Conservation (phyloP, 1,140 invertebrate species). For the Zaprionus tsacasi region DNA sequence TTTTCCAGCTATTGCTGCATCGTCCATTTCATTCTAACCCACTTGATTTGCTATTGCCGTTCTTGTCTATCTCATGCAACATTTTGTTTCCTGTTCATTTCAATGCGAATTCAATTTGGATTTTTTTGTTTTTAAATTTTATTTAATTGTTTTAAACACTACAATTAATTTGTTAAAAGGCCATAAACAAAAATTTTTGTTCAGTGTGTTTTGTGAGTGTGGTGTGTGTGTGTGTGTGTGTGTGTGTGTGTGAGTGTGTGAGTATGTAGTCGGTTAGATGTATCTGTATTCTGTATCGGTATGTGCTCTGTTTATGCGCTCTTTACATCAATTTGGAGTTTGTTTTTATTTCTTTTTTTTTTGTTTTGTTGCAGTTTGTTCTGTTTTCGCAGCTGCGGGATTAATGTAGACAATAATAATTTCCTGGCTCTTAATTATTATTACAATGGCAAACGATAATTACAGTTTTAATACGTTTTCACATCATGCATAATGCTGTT, state of each 20-base stretch:
- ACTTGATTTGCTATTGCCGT: background rate
- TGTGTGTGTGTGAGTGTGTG: background rate
- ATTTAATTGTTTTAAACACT: slow-evolving; percentile 57
- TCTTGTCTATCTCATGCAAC: background rate
- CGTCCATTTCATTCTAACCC: background rate
- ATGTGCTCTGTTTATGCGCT: slow-evolving; percentile 8
- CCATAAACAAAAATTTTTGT: slow-evolving; percentile 53
- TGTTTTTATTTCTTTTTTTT: slow-evolving; percentile 11
- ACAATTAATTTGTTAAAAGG: slow-evolving; percentile 61
- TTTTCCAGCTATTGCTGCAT: background rate
- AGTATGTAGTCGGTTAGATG: slow-evolving; percentile 1
- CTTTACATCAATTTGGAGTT: slow-evolving; percentile 19
- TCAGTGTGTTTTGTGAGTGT: slow-evolving; percentile 11
- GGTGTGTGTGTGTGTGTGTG: slow-evolving; percentile 13
- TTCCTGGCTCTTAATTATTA: slow-evolving; percentile 38
- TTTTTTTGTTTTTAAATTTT: slow-evolving; percentile 45
- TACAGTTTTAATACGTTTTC: slow-evolving; percentile 38
- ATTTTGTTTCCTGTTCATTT: background rate
- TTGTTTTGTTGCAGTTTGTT: background rate
- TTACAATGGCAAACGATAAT: slow-evolving; percentile 56
- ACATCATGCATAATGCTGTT: slow-evolving; percentile 13
- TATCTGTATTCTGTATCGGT: slow-evolving; percentile 14
- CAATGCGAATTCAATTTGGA: background rate
- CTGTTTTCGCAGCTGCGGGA: slow-evolving; percentile 5
- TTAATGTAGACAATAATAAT: slow-evolving; percentile 30